phyloP scores from a whole-genome alignment of 2,888 invertebrate genomes.

The Neuroscelio doddi region DNA sequence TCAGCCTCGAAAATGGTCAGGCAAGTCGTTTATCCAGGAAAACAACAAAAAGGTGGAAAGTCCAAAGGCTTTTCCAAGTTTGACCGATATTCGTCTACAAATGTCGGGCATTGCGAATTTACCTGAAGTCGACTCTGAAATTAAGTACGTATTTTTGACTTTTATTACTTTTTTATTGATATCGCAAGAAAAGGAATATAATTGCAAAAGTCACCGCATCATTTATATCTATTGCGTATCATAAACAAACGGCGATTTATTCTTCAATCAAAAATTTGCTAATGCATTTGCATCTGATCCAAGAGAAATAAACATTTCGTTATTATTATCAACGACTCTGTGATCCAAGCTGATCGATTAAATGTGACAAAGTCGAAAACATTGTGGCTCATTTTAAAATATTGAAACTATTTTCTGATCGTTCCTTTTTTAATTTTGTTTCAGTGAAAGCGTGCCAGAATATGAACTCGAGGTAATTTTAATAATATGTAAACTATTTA shows the following conservation, averaged over 20 bases:
- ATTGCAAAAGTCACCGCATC: no score
- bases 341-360: no score
- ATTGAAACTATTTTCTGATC: neutral
- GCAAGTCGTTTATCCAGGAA: neutral
- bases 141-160: neutral
- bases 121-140: slow-evolving; percentile 1
- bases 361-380: no score
- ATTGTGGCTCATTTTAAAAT: neutral
- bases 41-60: neutral
- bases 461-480: slow-evolving; percentile 1
- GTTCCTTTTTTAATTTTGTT: neutral
- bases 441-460: slow-evolving; percentile 5
- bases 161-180: no score
- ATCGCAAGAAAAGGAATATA: no score
- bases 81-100: neutral
- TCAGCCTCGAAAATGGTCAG: neutral
- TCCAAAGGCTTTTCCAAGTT: slow-evolving; percentile 2
- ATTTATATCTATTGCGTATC: no score
- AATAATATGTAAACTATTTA: no score
- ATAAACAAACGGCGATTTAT: neutral
- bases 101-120: neutral
- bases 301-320: neutral
- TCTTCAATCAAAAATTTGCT: neutral
- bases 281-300: neutral
- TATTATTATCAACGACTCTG: neutral